phyloP scores from a whole-genome alignment of 2,888 invertebrate genomes.

The Ernsta delagoae region DNA sequence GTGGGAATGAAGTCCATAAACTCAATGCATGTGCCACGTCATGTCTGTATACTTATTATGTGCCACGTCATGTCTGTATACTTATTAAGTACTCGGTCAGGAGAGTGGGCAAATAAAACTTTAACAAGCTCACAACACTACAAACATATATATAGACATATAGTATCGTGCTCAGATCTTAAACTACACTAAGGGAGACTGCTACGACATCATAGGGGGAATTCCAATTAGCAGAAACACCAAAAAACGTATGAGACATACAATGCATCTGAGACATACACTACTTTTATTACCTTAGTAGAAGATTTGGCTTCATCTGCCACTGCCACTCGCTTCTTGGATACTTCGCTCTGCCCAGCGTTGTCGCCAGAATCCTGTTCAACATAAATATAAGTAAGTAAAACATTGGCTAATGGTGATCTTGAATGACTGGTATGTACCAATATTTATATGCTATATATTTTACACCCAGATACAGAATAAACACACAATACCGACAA shows the following conservation, averaged over 20 bases:
- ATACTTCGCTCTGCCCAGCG: conserved; percentile 65
- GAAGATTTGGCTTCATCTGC: conserved; percentile 67
- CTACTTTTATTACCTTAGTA: conserved; percentile 62
- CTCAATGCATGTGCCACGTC: conserved; percentile 14
- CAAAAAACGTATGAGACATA: conserved; percentile 12
- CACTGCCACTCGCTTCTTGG: conserved; percentile 65
- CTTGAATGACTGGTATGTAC: too few relatives aligned
- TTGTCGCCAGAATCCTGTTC: conserved; percentile 71
- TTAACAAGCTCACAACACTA: conserved; percentile 59
- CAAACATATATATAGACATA: conserved; percentile 29
- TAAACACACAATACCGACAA: too few relatives aligned
- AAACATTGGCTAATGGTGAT: too few relatives aligned
- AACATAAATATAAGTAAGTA: not conserved
- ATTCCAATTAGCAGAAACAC: conserved; percentile 30
- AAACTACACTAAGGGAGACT: conserved; percentile 22
- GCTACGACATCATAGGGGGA: conserved; percentile 28
- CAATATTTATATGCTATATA: too few relatives aligned
- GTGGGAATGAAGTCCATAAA: conserved; percentile 3
- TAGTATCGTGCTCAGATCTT: conserved; percentile 20
- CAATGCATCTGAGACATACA: not conserved
- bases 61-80: conserved; percentile 17
- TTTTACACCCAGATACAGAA: too few relatives aligned
- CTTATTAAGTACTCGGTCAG: conserved; percentile 29
- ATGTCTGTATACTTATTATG: conserved; percentile 20
- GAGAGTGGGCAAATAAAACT: conserved; percentile 55